Evolutionary conservation across 2,797 vertebrate species (phyloP), one percentile per base, ranked within the genome.

Genomic region (Gymnoscopelus braueri): DNA sequence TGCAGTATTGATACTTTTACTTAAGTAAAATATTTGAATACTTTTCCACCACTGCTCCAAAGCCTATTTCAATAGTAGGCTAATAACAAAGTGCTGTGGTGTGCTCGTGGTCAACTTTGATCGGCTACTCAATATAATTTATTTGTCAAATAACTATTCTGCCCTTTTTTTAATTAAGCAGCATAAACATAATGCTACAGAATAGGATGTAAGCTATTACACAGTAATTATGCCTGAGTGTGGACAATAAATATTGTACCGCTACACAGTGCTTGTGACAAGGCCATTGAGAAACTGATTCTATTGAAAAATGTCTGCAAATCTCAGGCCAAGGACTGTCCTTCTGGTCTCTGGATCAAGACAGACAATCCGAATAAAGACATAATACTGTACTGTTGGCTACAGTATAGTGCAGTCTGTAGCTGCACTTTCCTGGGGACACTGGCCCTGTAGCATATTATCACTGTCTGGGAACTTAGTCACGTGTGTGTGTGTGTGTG

Each of bases 391-490:
- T 4, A 29, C 26, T 29, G 26, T 29, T 3, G 26, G 75, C 74
- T 86, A 79, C 73, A 7, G 4, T 6, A 26, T 23, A 13, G n/a
- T n/a, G n/a, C n/a, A n/a, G n/a, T n/a, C n/a, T n/a, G n/a, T 57
- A 57, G 9, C 56, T 7, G 6, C 14, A 35, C 74, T 79, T 75
- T 70, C 75, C 80, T 81, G 78, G 62, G 79, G 77, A 82, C 69
- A 32, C 74, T 66, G 61, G 68, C 73, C 86, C 80, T 80, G 64
- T 72, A 69, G 80, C 84, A 71, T 68, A 56, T 84, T 83, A 47
- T 61, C 77, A 72, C 65, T 69, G 82, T 83, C 77, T 83, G 84
- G 79, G 72, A 74, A 75, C 71, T 87, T 87, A 91, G 69, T 90
- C 90, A 87, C 75, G 75, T 50, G 48, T 1, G 10, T 65, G 23